These are phyloP conservation scores for Noctua pronuba DNA, from an alignment of 2,888 invertebrate species.

Conservation along the genomic window DNA sequence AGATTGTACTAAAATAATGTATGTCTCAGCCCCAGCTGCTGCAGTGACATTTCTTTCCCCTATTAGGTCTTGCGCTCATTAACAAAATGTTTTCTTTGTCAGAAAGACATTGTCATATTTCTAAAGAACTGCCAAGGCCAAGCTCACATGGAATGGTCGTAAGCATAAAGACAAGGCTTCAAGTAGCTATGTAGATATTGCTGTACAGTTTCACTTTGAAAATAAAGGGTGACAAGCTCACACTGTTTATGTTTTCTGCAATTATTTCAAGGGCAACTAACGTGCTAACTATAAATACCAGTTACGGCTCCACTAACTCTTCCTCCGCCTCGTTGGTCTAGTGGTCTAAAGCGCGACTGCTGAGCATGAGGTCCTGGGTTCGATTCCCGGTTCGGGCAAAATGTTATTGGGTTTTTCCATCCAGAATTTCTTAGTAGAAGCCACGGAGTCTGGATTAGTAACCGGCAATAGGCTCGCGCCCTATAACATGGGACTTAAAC, in stretches of 20 bases:
- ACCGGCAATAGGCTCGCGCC: too few relatives aligned
- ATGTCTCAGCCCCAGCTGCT: neutral
- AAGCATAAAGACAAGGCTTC: neutral
- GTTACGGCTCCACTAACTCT: too few relatives aligned
- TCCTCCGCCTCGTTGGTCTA: too few relatives aligned
- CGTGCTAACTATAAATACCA: too few relatives aligned
- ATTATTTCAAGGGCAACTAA: neutral
- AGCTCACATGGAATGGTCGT: constrained; percentile 7
- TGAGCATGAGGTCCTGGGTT: too few relatives aligned
- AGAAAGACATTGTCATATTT: constrained; percentile 47
- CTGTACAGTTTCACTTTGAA: neutral
- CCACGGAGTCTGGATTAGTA: too few relatives aligned
- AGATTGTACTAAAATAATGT: neutral
- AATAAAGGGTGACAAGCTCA: neutral
- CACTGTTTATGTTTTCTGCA: neutral
- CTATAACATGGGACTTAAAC: too few relatives aligned
- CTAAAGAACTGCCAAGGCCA: constrained; percentile 45
- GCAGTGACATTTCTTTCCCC: neutral
- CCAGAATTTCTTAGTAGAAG: too few relatives aligned
- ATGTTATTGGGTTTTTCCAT: too few relatives aligned
- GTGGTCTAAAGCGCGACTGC: too few relatives aligned
- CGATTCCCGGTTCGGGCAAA: too few relatives aligned
- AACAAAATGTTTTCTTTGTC: constrained; percentile 39
- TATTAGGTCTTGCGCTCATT: constrained; percentile 41
- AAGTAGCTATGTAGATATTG: neutral